Percentiles rank a stretch among this genome's conserved stretches.
These are phyloP conservation scores for Synchiropus splendidus DNA, from an alignment of 2,113 vertebrate genomes.

Conservation along the genomic window DNA sequence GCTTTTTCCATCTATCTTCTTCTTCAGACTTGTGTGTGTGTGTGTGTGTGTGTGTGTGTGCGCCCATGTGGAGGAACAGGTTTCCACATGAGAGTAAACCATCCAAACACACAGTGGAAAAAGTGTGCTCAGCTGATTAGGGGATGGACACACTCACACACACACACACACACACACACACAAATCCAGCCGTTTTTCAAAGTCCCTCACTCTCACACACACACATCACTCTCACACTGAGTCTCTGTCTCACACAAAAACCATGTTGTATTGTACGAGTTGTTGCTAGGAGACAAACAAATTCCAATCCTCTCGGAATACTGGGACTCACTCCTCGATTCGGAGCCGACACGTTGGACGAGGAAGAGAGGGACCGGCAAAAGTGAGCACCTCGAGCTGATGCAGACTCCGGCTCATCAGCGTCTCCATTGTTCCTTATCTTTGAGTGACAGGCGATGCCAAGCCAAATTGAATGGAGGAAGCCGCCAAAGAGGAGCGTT, in stretches of 20 bases:
- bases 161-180: constrained; percentile 6
- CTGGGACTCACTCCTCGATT: constrained; percentile 57
- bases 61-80: constrained; percentile 35
- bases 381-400: background rate
- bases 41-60: constrained; percentile 7
- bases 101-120: constrained; percentile 54
- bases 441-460: background rate
- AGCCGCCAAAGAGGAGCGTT: background rate
- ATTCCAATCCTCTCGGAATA: constrained; percentile 65
- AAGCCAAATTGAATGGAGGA: no score
- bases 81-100: constrained; percentile 52
- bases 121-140: constrained; percentile 62
- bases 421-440: constrained; percentile 7
- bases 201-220: constrained; percentile 24
- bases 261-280: constrained; percentile 53
- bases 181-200: constrained; percentile 19
- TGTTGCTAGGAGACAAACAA: constrained; percentile 68
- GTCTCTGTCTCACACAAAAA: constrained; percentile 44
- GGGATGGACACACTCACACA: constrained; percentile 15
- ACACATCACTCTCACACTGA: constrained; percentile 37
- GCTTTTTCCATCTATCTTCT: constrained; percentile 51
- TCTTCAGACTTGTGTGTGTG: constrained; percentile 29
- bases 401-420: constrained; percentile 19
- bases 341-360: constrained; percentile 30
- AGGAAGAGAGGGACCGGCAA: constrained; percentile 4